Base-by-base conservation (phyloP, 2,888 invertebrate species). In the Stenchaetothrips biformis region DNA sequence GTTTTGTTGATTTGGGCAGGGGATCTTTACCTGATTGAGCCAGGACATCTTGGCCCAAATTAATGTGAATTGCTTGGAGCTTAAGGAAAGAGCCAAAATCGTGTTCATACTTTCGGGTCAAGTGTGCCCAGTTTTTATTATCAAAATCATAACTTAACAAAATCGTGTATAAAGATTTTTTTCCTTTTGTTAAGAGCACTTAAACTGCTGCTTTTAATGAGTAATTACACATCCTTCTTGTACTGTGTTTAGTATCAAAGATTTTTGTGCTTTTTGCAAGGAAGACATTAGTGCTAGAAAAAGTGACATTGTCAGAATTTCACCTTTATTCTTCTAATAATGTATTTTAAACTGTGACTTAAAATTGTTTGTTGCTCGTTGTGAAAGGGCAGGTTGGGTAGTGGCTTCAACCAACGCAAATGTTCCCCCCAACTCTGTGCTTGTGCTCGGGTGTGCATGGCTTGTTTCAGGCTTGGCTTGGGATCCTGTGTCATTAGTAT, bases 321-420 rank as follows among this genome's bases (percentile, higher is more conserved):
- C 67, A 74, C 67, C 67, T 74, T 74, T 74, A 74, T 74, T 74
- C 67, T 74, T 74, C 67, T 74, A 74, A 74, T 74, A 74, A 74
- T 74, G 67, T 74, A 74, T 74, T 74, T 74, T 74, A 74, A 74
- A 74, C 67, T 74, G 67, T 74, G 67, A 74, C 67, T 74, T 25
- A 11, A 13, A 59, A 16, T 59, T 59, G 18, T 74, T 74, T 74
- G 67, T 74, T 74, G 67, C 67, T 74, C 25, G 67, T 21, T 74
- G 67, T 74, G 67, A 74, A 74, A 74, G 67, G 67, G 67, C 67
- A 74, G 67, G 67, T 25, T 21, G 67, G 25, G 21, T 74, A 74
- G 67, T 74, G 21, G 67, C 25, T 11, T 59, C 67, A 25, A 74
- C 21, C 67, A 74, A 25, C 67, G 8, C 25, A 74, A 74, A 74